These are phyloP conservation scores for Drosophila histrio DNA, from an alignment of 2,888 invertebrate species.

Conservation along the genomic window DNA sequence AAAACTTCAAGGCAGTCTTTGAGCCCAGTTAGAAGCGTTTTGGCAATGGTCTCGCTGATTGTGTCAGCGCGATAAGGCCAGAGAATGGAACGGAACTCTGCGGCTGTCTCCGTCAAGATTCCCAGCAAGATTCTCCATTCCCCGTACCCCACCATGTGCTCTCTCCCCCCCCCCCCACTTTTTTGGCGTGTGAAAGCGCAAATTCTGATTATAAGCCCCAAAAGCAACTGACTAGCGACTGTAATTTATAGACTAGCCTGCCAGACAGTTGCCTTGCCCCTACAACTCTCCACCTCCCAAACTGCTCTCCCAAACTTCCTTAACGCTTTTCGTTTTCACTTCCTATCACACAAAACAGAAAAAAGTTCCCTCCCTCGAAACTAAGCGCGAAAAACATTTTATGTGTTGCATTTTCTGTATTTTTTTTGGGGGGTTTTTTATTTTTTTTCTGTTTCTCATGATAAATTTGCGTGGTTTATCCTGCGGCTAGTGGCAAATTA, in stretches of 20 bases:
- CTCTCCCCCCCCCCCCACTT: background rate
- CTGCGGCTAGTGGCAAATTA: conserved; percentile 75
- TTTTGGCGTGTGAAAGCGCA: conserved; percentile 74
- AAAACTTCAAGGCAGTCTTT: conserved; percentile 9
- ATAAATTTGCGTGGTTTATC: conserved; percentile 75
- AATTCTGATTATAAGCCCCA: conserved; percentile 74
- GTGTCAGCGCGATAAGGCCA: conserved; percentile 67
- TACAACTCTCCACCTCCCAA: conserved; percentile 6
- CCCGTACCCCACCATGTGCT: background rate
- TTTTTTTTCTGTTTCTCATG: conserved; percentile 62
- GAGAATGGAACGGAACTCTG: conserved; percentile 54
- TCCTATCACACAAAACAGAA: conserved; percentile 46
- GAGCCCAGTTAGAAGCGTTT: conserved; percentile 63
- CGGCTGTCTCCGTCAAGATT: conserved; percentile 26
- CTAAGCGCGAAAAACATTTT: conserved; percentile 30
- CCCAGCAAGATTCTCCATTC: conserved; percentile 34
- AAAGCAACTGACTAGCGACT: conserved; percentile 55
- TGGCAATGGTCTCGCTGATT: conserved; percentile 52
- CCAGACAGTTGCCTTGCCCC: conserved; percentile 45
- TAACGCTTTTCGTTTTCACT: conserved; percentile 71
- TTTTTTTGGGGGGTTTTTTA: conserved; percentile 12
- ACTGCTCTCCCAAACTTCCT: conserved; percentile 2
- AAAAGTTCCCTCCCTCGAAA: conserved; percentile 26
- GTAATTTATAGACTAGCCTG: conserved; percentile 70
- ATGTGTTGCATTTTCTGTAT: conserved; percentile 28